Percentiles rank a stretch among this genome's conserved stretches.
Conservation (phyloP, 2,888 invertebrate species). For the Eustalomyia histrio region DNA sequence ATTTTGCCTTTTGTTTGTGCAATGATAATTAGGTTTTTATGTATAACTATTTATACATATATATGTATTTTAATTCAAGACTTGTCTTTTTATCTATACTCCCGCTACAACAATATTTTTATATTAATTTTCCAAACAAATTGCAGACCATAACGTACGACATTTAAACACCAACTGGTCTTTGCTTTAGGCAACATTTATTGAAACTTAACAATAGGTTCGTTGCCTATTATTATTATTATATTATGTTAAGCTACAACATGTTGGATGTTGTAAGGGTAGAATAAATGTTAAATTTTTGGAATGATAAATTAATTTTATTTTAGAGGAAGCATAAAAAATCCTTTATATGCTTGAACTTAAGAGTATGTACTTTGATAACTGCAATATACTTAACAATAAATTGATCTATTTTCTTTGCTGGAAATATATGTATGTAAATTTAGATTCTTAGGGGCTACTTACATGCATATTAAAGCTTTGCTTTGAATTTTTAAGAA, state of each 20-base stretch:
- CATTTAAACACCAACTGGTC: constrained; percentile 54
- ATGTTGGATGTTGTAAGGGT: constrained; percentile 38
- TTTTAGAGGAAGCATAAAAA: no score
- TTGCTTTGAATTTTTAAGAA: no score
- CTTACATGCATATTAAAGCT: no score
- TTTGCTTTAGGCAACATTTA: constrained; percentile 55
- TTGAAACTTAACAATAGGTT: constrained; percentile 42
- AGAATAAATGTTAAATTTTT: not conserved
- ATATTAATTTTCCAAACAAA: not conserved
- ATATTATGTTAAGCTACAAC: constrained; percentile 7
- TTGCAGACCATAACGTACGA: constrained; percentile 46
- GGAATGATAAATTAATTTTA: not conserved
- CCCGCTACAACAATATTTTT: not conserved
- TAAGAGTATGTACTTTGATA: no score
- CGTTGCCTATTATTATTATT: constrained; percentile 19
- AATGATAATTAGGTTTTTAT: constrained; percentile 10
- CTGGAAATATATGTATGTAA: no score
- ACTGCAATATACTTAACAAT: no score
- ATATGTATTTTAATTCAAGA: constrained; percentile 7
- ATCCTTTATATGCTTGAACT: no score
- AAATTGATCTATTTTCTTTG: no score
- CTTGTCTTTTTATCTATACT: constrained; percentile 6
- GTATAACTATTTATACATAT: not conserved
- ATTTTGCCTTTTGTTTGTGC: not conserved
- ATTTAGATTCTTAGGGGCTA: no score